Evolutionary conservation across 2,797 vertebrate genomes (phyloP).

Genomic region (Oryzias dopingdopingensis): DNA sequence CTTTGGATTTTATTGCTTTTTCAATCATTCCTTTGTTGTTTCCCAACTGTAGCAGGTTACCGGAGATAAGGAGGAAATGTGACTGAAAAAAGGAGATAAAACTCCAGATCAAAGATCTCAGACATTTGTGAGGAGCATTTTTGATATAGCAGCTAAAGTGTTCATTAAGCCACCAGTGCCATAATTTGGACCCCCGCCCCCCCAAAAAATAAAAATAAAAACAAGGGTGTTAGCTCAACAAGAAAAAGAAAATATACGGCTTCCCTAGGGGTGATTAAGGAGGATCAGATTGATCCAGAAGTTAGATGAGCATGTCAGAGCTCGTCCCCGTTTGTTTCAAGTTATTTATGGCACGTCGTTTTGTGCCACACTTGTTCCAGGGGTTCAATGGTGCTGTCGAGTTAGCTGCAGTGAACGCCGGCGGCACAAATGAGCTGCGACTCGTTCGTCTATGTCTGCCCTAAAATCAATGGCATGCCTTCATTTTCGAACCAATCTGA

Average conservation of each 20-base stretch:
- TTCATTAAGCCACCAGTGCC: neutral
- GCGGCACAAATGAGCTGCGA: conserved; percentile 30
- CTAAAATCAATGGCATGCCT: conserved; percentile 56
- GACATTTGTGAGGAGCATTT: conserved; percentile 6
- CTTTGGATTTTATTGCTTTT: conserved; percentile 15
- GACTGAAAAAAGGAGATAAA: conserved; percentile 18
- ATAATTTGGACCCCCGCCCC: conserved; percentile 8
- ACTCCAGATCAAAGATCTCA: conserved; percentile 11
- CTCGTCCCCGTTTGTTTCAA: conserved; percentile 13
- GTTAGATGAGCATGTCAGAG: conserved; percentile 29
- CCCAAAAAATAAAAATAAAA: conserved; percentile 19
- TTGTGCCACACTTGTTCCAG: conserved; percentile 17
- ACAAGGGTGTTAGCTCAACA: conserved; percentile 15
- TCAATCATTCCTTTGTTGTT: conserved; percentile 28
- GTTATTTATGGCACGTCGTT: conserved; percentile 29
- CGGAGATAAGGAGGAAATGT: conserved; percentile 11
- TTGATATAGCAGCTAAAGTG: neutral
- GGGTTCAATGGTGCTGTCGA: conserved; percentile 13
- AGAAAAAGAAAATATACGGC: conserved; percentile 32
- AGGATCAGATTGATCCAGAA: conserved; percentile 27
- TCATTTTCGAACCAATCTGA: conserved; percentile 39
- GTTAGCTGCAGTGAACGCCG: conserved; percentile 15
- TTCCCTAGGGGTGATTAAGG: conserved; percentile 26
- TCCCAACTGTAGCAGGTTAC: conserved; percentile 20
- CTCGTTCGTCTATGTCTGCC: conserved; percentile 44